Conservation (phyloP, 2,113 vertebrate species). For the Daboia siamensis region DNA sequence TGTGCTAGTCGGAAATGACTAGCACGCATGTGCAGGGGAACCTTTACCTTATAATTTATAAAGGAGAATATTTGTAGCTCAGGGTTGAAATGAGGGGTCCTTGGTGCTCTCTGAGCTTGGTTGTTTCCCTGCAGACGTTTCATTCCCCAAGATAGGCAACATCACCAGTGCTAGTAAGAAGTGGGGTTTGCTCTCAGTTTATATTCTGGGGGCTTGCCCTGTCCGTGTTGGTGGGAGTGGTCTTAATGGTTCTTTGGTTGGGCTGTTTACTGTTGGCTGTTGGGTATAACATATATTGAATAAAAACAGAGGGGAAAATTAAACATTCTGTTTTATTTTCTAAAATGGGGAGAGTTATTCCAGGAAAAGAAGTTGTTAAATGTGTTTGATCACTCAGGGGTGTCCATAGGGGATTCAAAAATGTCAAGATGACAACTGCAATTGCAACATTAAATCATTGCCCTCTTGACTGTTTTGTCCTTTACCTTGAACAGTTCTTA, state of each 20-base stretch:
- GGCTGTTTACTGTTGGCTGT: not conserved
- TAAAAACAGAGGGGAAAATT: not conserved
- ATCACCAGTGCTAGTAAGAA: not conserved
- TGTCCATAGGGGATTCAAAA: not conserved
- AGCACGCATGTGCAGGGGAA: too few species aligned
- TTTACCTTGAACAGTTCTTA: not conserved
- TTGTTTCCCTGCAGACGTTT: not conserved
- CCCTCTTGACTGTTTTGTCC: not conserved
- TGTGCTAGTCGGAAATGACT: too few species aligned
- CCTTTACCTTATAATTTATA: not conserved
- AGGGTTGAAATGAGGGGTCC: not conserved
- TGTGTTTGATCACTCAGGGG: not conserved
- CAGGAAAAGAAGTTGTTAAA: not conserved
- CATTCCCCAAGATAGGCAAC: not conserved
- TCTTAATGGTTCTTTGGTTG: not conserved
- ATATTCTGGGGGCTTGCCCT: not conserved
- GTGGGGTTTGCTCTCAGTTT: not conserved
- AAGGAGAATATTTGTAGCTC: not conserved
- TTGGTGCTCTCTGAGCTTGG: not conserved
- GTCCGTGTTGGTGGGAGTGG: not conserved
- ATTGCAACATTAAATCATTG: not conserved
- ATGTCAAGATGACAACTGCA: not conserved
- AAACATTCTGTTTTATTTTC: not conserved
- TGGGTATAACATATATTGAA: not conserved
- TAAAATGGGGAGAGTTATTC: not conserved